Evolutionary conservation across 2,888 invertebrate species (phyloP).

Genomic region (Noctua comes): DNA sequence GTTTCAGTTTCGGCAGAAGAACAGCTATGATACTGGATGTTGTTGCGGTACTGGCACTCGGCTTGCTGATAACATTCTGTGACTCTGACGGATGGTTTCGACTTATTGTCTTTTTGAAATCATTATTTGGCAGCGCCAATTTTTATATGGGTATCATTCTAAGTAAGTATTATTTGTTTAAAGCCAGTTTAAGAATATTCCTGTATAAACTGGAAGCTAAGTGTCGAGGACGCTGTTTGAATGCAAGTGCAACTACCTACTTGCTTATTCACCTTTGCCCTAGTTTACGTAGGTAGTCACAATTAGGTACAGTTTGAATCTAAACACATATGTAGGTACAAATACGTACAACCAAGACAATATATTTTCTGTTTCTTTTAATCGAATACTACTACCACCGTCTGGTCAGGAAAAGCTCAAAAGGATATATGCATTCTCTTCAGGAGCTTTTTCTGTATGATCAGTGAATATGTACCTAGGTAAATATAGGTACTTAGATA

Average conservation of each 20-base stretch:
- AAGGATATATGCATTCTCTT: not conserved
- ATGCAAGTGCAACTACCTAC: not conserved
- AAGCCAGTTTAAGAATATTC: not conserved
- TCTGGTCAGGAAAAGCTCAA: not conserved
- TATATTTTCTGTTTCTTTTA: not conserved
- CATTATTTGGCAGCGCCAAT: conserved; percentile 80
- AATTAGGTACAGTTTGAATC: not conserved
- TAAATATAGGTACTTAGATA: not conserved
- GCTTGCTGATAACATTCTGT: conserved; percentile 79
- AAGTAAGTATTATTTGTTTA: conserved; percentile 71
- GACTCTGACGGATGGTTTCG: conserved; percentile 84
- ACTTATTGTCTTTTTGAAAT: conserved; percentile 80
- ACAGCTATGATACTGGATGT: conserved; percentile 75
- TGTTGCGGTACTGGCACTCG: conserved; percentile 74
- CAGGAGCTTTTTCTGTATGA: not conserved
- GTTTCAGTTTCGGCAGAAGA: conserved; percentile 84
- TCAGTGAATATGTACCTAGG: not conserved
- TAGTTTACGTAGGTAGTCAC: not conserved
- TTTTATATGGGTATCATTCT: conserved; percentile 80
- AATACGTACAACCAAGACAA: not conserved
- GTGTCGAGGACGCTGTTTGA: conserved; percentile 1
- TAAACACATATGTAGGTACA: not conserved
- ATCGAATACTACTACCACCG: not conserved
- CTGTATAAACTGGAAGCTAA: not conserved
- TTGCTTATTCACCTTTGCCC: conserved; percentile 1